Conservation (phyloP, 1,140 invertebrate species). For the Drosophila lacteicornis region DNA sequence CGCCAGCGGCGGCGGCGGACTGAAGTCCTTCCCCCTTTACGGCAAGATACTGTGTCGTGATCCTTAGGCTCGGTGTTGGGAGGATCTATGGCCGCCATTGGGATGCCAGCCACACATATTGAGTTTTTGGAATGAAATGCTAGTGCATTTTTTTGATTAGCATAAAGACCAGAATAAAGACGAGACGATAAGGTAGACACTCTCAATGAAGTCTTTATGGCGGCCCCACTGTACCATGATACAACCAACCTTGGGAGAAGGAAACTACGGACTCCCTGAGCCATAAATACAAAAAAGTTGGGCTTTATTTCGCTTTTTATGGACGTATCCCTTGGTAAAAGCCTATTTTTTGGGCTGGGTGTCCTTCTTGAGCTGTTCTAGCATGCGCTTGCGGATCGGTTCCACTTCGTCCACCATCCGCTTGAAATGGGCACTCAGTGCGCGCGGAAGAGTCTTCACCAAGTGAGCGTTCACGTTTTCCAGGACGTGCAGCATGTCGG, state of each 20-base stretch:
- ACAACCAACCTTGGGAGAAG: no score
- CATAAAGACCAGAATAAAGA: no score
- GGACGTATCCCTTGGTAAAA: no score
- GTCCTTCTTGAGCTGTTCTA: not conserved
- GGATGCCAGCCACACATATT: not conserved
- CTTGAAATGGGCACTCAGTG: constrained; percentile 10
- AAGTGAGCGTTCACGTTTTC: constrained; percentile 33
- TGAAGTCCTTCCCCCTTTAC: not conserved
- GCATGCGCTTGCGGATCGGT: constrained; percentile 14
- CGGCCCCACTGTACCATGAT: no score
- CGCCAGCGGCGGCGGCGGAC: not conserved
- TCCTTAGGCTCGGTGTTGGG: not conserved
- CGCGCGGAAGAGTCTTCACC: constrained; percentile 12
- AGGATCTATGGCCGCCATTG: not conserved
- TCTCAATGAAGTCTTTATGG: constrained; percentile 57
- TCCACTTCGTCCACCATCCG: not conserved
- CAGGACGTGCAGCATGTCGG: constrained; percentile 31
- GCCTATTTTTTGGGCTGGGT: no score
- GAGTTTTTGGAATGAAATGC: no score
- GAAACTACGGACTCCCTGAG: not conserved
- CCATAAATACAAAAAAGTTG: constrained; percentile 1
- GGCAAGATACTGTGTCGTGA: not conserved
- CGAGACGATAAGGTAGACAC: no score
- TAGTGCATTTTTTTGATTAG: no score
- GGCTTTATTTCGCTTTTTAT: constrained; percentile 11